Base-by-base conservation (phyloP, 2,888 invertebrate species). In the Acrobasis consociella region DNA sequence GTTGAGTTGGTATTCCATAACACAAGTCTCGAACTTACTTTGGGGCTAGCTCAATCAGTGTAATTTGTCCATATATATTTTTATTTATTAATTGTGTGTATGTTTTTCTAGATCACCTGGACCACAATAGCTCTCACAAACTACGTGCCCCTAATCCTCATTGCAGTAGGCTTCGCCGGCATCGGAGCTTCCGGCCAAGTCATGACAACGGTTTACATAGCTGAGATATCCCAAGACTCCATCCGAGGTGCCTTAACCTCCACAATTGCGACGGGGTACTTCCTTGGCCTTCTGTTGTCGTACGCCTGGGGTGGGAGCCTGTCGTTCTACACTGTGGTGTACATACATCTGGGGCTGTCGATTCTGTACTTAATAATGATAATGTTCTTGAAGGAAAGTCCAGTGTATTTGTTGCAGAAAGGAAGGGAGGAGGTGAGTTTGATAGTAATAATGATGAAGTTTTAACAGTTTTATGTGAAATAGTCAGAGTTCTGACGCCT, bases 151-250 rank as follows among this genome's bases (percentile, higher is more conserved):
- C 46, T 89, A 10, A 76, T 91, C 2, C 70, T 91, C 0, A 64
- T 80, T 1, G 78, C 87, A 0, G 67, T 85, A 9, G 72, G 78
- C 0, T 46, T 91, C 0, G 80, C 85, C 0, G 91, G 91, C 0
- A 68, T 84, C 0, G 89, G 90, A 1, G 82, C 87, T 0, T 89
- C 85, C 0, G 91, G 91, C 0, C 91, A 91, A 61, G 86, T 84
- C 1, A 80, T 87, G 0, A 81, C 89, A 0, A 74, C 85, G 1
- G 83, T 91, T 5, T 91, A 80, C 70, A 86, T 91, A 31, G 80
- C 87, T 0, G 91, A 91, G 68, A 86, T 91, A 60, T 62, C 49
- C 5, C 85, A 91, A 56, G 88, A 89, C 59, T 82, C 86, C 1
- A 85, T 91, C 42, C 75, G 91, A 62, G 91, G 91, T 0, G 85